Percentiles rank a stretch among this genome's conserved stretches.
Evolutionary conservation across 1,140 invertebrate species (phyloP).

Genomic region (Macrobrachium nipponense): DNA sequence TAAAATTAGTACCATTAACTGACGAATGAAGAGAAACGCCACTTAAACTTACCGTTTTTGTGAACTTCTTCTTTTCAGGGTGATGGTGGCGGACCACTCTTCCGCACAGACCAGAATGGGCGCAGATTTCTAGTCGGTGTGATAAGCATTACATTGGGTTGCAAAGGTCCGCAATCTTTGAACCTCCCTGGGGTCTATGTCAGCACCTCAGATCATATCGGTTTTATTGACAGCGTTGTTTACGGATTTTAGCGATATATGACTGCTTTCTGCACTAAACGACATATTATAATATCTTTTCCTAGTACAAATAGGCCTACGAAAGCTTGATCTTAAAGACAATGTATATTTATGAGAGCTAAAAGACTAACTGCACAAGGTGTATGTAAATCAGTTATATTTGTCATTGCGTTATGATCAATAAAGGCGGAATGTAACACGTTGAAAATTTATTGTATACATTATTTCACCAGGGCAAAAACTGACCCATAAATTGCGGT

Average conservation of each 20-base stretch:
- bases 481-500: too few species aligned
- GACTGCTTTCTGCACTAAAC: too few species aligned
- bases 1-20: not conserved
- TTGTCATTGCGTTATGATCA: too few species aligned
- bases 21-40: not conserved
- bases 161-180: not conserved
- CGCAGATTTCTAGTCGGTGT: constrained; percentile 17
- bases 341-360: too few species aligned
- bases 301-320: too few species aligned
- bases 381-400: too few species aligned
- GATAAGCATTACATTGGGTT: not conserved
- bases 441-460: too few species aligned
- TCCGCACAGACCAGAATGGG: not conserved
- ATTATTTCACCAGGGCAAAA: too few species aligned
- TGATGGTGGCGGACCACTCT: constrained; percentile 23
- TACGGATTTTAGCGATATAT: not conserved
- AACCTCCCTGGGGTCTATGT: constrained; percentile 4
- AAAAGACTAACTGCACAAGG: too few species aligned
- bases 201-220: constrained; percentile 10
- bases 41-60: not conserved
- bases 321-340: too few species aligned
- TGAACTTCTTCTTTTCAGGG: not conserved
- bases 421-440: too few species aligned
- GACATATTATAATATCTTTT: too few species aligned
- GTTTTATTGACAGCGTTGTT: constrained; percentile 13